phyloP scores from a whole-genome alignment of 2,113 vertebrate genomes.

The Tylochromis polylepis region DNA sequence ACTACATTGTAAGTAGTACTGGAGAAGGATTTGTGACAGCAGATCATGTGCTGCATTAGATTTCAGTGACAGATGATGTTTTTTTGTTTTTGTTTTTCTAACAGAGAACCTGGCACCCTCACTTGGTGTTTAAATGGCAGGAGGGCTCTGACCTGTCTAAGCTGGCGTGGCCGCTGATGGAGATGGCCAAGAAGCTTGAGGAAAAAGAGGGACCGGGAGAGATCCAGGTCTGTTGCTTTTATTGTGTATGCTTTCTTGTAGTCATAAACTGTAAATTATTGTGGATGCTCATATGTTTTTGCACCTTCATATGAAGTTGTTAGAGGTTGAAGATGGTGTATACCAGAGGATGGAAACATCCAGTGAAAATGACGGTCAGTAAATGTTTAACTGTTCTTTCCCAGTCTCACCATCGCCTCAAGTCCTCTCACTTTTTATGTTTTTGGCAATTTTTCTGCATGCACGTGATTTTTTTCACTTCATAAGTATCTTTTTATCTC shows the following conservation, averaged over 20 bases:
- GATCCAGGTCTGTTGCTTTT: constrained; percentile 33
- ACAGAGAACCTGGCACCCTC: constrained; percentile 56
- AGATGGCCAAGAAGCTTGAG: constrained; percentile 57
- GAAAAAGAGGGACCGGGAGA: constrained; percentile 57
- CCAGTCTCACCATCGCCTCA: background rate
- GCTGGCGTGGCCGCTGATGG: constrained; percentile 66
- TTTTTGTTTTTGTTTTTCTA: background rate
- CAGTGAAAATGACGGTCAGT: constrained; percentile 46
- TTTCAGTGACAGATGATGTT: background rate
- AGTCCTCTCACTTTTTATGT: background rate
- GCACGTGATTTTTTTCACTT: background rate
- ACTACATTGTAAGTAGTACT: constrained; percentile 61
- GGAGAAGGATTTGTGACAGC: background rate
- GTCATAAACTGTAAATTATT: background rate
- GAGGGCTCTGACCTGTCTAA: constrained; percentile 39
- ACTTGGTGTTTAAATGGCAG: constrained; percentile 28
- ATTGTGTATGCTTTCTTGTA: background rate
- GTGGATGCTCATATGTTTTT: background rate
- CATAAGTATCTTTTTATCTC: background rate
- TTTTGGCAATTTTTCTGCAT: background rate
- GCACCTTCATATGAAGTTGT: constrained; percentile 33
- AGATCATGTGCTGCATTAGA: background rate
- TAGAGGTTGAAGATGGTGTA: constrained; percentile 38
- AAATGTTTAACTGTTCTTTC: background rate
- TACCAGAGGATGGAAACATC: constrained; percentile 43